Percentiles rank a stretch among this genome's conserved stretches.
These are phyloP conservation scores for Prosapia bicincta DNA, from an alignment of 2,888 invertebrate genomes.

Conservation along the genomic window DNA sequence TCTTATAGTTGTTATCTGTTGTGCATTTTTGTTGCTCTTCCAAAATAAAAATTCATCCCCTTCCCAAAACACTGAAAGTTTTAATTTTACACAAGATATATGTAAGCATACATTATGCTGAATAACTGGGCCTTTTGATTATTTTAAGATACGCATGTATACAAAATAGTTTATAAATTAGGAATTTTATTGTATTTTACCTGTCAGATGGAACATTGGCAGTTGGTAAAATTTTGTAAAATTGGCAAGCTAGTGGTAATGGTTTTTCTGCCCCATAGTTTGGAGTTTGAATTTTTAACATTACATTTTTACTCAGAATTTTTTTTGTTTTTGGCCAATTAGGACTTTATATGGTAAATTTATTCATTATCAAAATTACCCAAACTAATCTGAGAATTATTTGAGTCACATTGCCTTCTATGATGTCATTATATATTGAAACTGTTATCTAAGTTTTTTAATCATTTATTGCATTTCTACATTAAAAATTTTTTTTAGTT, in stretches of 20 bases:
- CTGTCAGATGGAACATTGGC: background rate
- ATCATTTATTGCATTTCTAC: no score
- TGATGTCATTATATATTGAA: no score
- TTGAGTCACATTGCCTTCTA: no score
- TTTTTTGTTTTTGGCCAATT: no score
- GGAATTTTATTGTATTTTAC: background rate
- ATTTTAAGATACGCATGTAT: slow-evolving; percentile 18
- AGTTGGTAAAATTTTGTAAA: background rate
- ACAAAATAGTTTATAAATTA: background rate
- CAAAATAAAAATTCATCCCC: background rate
- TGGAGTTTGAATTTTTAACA: no score
- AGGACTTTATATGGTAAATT: no score
- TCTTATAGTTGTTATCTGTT: slow-evolving; percentile 17
- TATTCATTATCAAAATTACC: no score
- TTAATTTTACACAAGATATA: slow-evolving; percentile 17
- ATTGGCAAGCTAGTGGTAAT: background rate
- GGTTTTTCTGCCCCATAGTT: no score
- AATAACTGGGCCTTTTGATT: background rate
- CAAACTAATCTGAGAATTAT: no score
- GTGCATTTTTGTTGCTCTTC: slow-evolving; percentile 20
- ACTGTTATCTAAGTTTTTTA: no score
- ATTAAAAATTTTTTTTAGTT: no score
- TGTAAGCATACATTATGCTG: slow-evolving; percentile 4
- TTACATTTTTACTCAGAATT: no score
- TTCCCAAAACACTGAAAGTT: background rate